phyloP scores from a whole-genome alignment of 37 sponge, comb jelly and placozoan species.

The Chondrosia reniformis region DNA sequence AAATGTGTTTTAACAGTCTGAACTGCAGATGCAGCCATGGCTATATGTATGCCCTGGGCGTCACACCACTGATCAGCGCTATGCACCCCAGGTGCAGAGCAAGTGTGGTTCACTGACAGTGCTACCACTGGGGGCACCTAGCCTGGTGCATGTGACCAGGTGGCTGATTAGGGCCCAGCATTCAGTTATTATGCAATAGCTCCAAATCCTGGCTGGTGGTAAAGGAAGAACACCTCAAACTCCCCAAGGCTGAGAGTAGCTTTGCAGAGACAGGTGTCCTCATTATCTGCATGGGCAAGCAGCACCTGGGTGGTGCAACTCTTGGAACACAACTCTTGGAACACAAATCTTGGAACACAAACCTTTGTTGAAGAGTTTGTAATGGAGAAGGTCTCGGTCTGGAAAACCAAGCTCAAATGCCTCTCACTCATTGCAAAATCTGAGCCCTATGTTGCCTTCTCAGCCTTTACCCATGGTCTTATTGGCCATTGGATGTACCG shows the following conservation, averaged over 20 bases:
- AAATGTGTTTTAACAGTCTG: no score
- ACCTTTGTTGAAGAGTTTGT: background rate
- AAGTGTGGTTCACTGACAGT: background rate
- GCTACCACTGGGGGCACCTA: background rate
- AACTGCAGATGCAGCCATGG: background rate
- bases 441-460: background rate
- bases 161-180: background rate
- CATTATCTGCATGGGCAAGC: background rate
- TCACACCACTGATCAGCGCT: slow-evolving; percentile 1
- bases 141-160: background rate
- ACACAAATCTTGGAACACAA: background rate
- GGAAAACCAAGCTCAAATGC: background rate
- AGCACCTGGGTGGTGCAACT: background rate
- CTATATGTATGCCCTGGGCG: background rate
- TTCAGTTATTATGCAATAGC: background rate
- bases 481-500: background rate
- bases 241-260: background rate
- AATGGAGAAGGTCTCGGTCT: background rate
- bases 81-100: background rate
- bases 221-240: slow-evolving; percentile 4
- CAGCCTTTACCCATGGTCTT: background rate
- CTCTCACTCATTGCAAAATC: background rate
- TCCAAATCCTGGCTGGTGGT: slow-evolving; percentile 6
- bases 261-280: background rate
- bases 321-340: no score